Evolutionary conservation across 2,888 invertebrate species (phyloP).

Genomic region (Phania funesta): DNA sequence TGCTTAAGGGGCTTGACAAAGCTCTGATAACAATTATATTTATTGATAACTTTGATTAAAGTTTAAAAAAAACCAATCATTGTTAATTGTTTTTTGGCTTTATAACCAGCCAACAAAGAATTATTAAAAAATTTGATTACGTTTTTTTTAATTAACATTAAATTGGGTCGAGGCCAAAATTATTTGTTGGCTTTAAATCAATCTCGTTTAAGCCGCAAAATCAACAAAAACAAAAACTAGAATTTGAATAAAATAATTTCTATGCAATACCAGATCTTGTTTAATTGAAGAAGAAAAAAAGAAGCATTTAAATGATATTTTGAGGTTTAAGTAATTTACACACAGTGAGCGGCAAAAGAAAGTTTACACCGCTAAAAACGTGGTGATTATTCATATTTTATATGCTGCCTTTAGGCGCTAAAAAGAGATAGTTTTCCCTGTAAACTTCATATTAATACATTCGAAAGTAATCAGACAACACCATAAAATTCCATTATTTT

Average conservation of each 20-base stretch:
- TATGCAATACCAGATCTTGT: constrained; percentile 2
- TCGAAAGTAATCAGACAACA: too few relatives aligned
- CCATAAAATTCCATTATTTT: too few relatives aligned
- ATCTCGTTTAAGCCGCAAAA: constrained; percentile 54
- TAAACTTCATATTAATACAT: too few relatives aligned
- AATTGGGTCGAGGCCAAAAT: constrained; percentile 59
- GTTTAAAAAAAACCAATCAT: background rate
- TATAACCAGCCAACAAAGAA: constrained; percentile 9
- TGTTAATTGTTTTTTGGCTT: too few relatives aligned
- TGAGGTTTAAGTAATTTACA: background rate
- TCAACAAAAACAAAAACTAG: constrained; percentile 12
- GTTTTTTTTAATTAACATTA: constrained; percentile 41
- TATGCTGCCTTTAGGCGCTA: too few relatives aligned
- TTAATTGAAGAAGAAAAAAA: constrained; percentile 10
- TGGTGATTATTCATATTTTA: too few relatives aligned
- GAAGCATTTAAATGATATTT: background rate
- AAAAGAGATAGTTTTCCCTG: too few relatives aligned
- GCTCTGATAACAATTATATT: background rate
- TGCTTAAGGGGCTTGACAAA: background rate
- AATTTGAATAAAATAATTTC: constrained; percentile 13
- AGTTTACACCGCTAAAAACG: too few relatives aligned
- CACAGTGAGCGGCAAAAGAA: too few relatives aligned
- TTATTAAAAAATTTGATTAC: background rate
- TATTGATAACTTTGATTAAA: background rate
- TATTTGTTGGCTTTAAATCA: constrained; percentile 46